Conservation (phyloP, 2,888 invertebrate species). For the Anodontia alba region DNA sequence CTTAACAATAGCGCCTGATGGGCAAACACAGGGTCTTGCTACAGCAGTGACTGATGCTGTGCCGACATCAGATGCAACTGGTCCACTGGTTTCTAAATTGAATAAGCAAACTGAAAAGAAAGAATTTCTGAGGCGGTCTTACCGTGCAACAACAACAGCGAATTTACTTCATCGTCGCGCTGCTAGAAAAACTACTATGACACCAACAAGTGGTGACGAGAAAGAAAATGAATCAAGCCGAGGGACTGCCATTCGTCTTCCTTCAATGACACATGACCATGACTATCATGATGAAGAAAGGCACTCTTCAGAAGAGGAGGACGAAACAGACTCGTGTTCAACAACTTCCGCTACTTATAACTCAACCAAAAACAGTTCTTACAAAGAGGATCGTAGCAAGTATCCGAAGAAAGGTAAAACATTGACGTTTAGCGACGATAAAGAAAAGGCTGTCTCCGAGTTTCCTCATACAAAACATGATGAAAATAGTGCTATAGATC, state of each 20-base stretch:
- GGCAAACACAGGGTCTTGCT: constrained; percentile 34
- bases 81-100: not conserved
- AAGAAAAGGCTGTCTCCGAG: constrained; percentile 21
- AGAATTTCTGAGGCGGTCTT: constrained; percentile 15
- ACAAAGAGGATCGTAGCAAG: constrained; percentile 27
- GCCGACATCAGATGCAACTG: not conserved
- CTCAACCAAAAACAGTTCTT: constrained; percentile 38
- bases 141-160: constrained; percentile 45
- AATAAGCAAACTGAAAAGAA: constrained; percentile 14
- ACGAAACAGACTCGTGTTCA: constrained; percentile 47
- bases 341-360: constrained; percentile 62
- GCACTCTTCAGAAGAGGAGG: constrained; percentile 12
- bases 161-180: constrained; percentile 52
- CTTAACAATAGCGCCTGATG: constrained; percentile 67
- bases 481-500: not conserved
- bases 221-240: constrained; percentile 26
- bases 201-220: not conserved
- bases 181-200: constrained; percentile 21
- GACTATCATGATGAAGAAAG: not conserved
- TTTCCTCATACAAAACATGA: not conserved
- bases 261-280: constrained; percentile 37
- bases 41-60: constrained; percentile 32
- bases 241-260: constrained; percentile 40
- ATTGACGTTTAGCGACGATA: constrained; percentile 39
- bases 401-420: constrained; percentile 54